These are phyloP conservation scores for Oikopleura albicans DNA, from an alignment of 23 tunicate genomes.

Conservation along the genomic window DNA sequence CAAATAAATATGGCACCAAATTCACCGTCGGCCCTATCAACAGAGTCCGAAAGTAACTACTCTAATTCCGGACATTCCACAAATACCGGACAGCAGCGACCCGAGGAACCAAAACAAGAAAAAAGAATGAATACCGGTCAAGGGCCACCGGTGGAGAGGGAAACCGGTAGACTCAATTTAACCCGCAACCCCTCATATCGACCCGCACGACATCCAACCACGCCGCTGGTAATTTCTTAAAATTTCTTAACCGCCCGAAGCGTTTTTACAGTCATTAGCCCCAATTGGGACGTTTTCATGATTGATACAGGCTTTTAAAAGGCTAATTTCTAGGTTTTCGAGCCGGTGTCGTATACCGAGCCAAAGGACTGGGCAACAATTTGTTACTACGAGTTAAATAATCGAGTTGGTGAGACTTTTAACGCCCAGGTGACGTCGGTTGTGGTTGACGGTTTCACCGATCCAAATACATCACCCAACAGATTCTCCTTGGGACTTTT, in stretches of 20 bases:
- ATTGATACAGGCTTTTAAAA: no score
- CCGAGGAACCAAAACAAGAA: no score
- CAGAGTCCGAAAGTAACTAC: not conserved
- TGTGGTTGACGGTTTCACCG: conserved; percentile 92
- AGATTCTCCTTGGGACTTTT: conserved; percentile 77
- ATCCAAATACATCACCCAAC: conserved; percentile 62
- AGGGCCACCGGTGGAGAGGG: conserved; percentile 15
- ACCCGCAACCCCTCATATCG: conserved; percentile 5
- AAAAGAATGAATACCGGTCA: not conserved
- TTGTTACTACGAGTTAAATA: conserved; percentile 85
- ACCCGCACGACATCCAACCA: not conserved
- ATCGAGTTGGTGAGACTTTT: conserved; percentile 86
- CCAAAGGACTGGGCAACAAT: conserved; percentile 91
- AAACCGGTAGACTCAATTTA: conserved; percentile 5
- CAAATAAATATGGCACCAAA: not conserved
- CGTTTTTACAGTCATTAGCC: no score
- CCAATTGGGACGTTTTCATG: no score
- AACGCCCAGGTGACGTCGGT: conserved; percentile 38
- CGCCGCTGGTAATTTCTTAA: not conserved
- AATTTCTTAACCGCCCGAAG: not conserved
- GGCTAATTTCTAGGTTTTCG: conserved; percentile 23
- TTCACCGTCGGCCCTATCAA: not conserved
- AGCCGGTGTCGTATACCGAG: conserved; percentile 69
- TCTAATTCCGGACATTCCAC: not conserved
- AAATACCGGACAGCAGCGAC: no score